Percentiles rank a stretch among this genome's conserved stretches.
phyloP scores from a whole-genome alignment of 2,113 vertebrate genomes.

The Deroptyus accipitrinus region DNA sequence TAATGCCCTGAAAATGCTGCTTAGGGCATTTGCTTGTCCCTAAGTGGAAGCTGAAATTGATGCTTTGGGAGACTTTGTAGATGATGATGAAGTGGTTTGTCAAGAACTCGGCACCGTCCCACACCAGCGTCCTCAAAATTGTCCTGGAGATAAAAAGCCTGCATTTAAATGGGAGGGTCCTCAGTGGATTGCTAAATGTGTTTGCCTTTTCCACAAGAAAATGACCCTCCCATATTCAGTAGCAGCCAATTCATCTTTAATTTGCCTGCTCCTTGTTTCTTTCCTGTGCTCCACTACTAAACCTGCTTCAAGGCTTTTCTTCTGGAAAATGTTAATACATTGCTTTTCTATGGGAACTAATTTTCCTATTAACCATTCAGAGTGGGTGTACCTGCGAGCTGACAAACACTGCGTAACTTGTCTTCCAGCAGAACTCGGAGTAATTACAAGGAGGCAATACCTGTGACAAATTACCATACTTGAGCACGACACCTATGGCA shows the following conservation, averaged over 20 bases:
- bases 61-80: neutral
- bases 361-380: neutral
- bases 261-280: neutral
- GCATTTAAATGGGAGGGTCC: slow-evolving; percentile 27
- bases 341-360: neutral
- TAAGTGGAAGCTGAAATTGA: neutral
- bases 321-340: neutral
- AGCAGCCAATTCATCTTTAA: neutral
- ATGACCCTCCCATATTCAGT: neutral
- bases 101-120: neutral
- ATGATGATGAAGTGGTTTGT: slow-evolving; percentile 2
- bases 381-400: neutral
- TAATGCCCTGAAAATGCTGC: neutral
- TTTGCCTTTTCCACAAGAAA: neutral
- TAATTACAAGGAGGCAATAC: neutral
- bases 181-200: neutral
- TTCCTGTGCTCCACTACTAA: neutral
- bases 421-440: slow-evolving; percentile 4
- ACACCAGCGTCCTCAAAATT: neutral
- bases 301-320: neutral
- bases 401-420: neutral
- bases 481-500: neutral
- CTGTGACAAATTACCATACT: neutral
- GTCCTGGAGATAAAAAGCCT: slow-evolving; percentile 8
- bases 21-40: neutral